Percentiles rank a stretch among this genome's conserved stretches.
These are phyloP conservation scores for Habroteleia sp. DNA, from an alignment of 2,888 invertebrate species.

Conservation along the genomic window DNA sequence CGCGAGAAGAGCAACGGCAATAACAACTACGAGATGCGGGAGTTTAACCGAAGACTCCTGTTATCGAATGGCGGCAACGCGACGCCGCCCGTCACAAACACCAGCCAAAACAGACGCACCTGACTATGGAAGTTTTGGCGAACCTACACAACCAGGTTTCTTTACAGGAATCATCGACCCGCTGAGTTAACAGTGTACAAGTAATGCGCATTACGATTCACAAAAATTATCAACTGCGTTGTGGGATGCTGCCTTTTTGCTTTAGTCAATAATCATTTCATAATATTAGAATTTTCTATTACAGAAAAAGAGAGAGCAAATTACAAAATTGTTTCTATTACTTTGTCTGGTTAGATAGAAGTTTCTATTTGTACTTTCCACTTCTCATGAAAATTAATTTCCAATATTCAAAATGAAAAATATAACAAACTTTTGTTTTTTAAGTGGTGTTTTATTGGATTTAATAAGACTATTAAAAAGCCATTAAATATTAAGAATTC, in stretches of 20 bases:
- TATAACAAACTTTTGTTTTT: no score
- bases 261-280: no score
- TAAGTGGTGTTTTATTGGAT: no score
- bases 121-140: conserved; percentile 80
- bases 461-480: no score
- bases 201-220: conserved; percentile 63
- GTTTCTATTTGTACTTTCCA: conserved; percentile 1
- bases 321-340: no score
- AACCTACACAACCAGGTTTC: conserved; percentile 76
- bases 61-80: conserved; percentile 76
- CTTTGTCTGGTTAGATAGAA: no score
- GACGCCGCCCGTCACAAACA: conserved; percentile 82
- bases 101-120: conserved; percentile 79
- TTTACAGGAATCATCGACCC: conserved; percentile 76
- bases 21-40: conserved; percentile 90
- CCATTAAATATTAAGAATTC: no score
- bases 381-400: no score
- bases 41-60: conserved; percentile 83
- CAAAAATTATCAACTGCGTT: conserved; percentile 23
- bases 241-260: conserved; percentile 44
- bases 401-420: no score
- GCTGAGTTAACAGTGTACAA: conserved; percentile 74
- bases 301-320: no score
- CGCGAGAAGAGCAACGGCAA: conserved; percentile 87
- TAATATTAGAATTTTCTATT: no score